phyloP scores from a whole-genome alignment of 1,140 invertebrate genomes.

The Pantala flavescens region DNA sequence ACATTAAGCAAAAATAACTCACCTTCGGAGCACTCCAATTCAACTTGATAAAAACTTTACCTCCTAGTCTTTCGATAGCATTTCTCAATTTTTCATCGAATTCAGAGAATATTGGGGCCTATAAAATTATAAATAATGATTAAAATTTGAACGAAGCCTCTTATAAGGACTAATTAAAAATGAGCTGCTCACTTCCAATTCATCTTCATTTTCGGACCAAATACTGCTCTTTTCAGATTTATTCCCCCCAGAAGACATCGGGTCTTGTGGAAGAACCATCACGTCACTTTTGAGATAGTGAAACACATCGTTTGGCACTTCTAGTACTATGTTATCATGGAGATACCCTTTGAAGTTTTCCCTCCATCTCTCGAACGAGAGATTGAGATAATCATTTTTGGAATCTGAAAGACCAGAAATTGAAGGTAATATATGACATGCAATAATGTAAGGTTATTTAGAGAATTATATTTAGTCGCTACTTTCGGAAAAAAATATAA shows the following conservation, averaged over 20 bases:
- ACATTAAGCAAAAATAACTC: not conserved
- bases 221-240: not conserved
- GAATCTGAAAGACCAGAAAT: not conserved
- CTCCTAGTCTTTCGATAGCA: not conserved
- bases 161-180: not conserved
- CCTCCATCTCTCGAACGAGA: not conserved
- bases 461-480: too few relatives aligned
- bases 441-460: too few relatives aligned
- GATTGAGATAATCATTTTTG: not conserved
- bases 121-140: not conserved
- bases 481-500: too few relatives aligned
- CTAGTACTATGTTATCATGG: not conserved
- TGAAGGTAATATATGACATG: too few relatives aligned
- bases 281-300: not conserved
- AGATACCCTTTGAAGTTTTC: not conserved
- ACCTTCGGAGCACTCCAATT: not conserved
- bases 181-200: not conserved
- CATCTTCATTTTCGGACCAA: not conserved
- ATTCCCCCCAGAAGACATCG: not conserved
- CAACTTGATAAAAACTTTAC: not conserved
- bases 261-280: not conserved
- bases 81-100: not conserved
- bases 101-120: not conserved
- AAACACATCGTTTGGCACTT: not conserved
- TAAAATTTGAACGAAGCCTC: not conserved